Evolutionary conservation across 2,888 invertebrate species (phyloP).

Genomic region (Euzetes globulus): DNA sequence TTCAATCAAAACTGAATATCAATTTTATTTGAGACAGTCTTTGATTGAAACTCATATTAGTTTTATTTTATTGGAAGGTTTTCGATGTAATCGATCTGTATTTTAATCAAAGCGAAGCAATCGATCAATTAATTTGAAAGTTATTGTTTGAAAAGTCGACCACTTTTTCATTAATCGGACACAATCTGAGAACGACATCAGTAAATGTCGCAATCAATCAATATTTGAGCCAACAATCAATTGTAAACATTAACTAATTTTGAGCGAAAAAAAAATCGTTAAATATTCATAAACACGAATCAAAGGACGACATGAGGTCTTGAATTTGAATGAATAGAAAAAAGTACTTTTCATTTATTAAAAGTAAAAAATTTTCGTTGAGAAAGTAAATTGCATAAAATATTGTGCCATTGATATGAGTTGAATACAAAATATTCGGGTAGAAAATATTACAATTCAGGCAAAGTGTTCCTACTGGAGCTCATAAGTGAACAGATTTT

Average conservation of each 20-base stretch:
- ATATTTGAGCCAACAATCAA: neutral
- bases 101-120: neutral
- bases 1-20: neutral
- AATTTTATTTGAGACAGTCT: neutral
- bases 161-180: neutral
- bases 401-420: neutral
- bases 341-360: neutral
- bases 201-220: conserved; percentile 1
- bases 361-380: neutral
- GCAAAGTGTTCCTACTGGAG: neutral
- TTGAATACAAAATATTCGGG: neutral
- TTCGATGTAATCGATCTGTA: too few species aligned
- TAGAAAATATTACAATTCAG: neutral
- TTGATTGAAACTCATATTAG: too few species aligned
- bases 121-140: neutral
- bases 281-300: conserved; percentile 6
- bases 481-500: neutral
- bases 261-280: neutral
- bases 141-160: neutral
- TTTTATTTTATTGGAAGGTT: too few species aligned
- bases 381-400: neutral
- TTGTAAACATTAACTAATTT: neutral
- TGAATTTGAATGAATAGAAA: neutral
- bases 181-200: neutral
- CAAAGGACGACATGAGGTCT: conserved; percentile 10